phyloP scores from a whole-genome alignment of 1,140 invertebrate genomes.

The Cepaea nemoralis region DNA sequence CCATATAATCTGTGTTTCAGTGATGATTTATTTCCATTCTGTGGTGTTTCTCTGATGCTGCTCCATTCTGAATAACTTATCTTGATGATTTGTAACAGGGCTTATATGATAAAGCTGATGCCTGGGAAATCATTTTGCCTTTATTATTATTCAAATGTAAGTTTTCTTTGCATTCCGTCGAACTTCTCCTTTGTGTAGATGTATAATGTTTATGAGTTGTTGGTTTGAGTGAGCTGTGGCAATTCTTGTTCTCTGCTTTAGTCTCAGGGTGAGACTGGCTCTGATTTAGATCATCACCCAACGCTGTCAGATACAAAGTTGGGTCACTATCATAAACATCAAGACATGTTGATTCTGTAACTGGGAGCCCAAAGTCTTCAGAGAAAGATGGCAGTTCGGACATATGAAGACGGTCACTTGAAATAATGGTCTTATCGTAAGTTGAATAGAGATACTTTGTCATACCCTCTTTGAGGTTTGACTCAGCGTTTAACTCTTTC shows the following conservation, averaged over 20 bases:
- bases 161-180: not conserved
- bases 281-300: not conserved
- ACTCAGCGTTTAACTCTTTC: not conserved
- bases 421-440: not conserved
- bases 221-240: not conserved
- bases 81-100: not conserved
- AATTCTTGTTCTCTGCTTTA: not conserved
- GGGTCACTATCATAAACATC: not conserved
- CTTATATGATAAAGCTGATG: not conserved
- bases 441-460: not conserved
- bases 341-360: conserved; percentile 23
- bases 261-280: not conserved
- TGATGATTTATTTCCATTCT: not conserved
- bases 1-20: not conserved
- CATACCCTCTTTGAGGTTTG: not conserved
- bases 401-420: not conserved
- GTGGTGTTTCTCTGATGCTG: not conserved
- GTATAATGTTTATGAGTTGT: not conserved
- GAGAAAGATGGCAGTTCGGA: not conserved
- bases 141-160: not conserved
- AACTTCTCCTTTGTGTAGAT: not conserved
- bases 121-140: not conserved
- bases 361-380: conserved; percentile 6
- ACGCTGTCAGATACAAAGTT: not conserved
- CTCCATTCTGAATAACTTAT: not conserved